Evolutionary conservation across 2,113 vertebrate species (phyloP).

Genomic region (Forbesichthys agassizii): DNA sequence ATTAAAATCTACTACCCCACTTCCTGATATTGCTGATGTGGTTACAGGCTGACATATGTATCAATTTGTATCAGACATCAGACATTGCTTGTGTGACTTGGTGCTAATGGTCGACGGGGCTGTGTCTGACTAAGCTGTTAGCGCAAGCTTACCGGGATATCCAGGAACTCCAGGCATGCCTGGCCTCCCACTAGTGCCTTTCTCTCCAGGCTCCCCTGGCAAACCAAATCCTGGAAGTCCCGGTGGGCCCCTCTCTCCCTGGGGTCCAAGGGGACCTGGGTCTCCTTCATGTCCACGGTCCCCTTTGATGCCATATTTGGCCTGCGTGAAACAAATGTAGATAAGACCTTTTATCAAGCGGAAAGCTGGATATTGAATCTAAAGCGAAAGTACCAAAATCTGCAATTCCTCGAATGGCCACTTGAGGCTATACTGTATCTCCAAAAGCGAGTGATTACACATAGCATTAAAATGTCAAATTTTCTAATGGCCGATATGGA

Average conservation of each 20-base stretch:
- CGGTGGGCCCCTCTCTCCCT: slow-evolving; percentile 87
- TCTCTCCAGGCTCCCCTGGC: slow-evolving; percentile 84
- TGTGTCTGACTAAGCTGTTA: not conserved
- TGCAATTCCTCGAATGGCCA: too few relatives aligned
- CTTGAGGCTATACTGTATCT: too few relatives aligned
- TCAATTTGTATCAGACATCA: too few relatives aligned
- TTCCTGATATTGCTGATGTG: too few relatives aligned
- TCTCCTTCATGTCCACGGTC: slow-evolving; percentile 86
- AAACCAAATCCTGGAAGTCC: slow-evolving; percentile 81
- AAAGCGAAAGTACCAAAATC: too few relatives aligned
- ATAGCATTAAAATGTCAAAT: too few relatives aligned
- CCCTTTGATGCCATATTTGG: slow-evolving; percentile 87
- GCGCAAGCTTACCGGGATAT: slow-evolving; percentile 74
- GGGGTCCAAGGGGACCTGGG: slow-evolving; percentile 77
- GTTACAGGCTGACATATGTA: too few relatives aligned
- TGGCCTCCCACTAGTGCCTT: slow-evolving; percentile 83
- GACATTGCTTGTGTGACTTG: not conserved
- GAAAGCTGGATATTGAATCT: too few relatives aligned
- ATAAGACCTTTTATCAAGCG: too few relatives aligned
- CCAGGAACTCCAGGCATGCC: slow-evolving; percentile 84
- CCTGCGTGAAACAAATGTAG: slow-evolving; percentile 68
- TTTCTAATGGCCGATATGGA: too few relatives aligned
- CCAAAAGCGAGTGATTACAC: too few relatives aligned
- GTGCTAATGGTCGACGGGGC: not conserved
- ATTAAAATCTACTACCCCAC: too few relatives aligned